phyloP scores from a whole-genome alignment of 2,797 vertebrate genomes.

The Lepus townsendii region DNA sequence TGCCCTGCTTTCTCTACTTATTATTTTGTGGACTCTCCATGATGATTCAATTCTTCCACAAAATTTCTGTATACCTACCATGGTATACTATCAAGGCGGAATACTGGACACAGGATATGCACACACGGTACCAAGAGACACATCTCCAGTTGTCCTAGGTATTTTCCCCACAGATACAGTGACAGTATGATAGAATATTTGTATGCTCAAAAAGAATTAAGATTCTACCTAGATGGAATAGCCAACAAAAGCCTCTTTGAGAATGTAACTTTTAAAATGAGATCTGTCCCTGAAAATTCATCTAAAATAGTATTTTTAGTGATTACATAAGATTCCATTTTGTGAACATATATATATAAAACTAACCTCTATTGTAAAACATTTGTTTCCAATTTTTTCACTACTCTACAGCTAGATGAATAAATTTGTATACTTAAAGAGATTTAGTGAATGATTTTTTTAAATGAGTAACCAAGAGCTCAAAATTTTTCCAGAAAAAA shows the following conservation, averaged over 20 bases:
- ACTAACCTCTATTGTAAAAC: neutral
- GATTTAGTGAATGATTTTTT: conserved; percentile 34
- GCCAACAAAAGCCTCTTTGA: conserved; percentile 48
- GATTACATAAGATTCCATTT: conserved; percentile 15
- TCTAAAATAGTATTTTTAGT: conserved; percentile 5
- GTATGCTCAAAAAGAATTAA: conserved; percentile 25
- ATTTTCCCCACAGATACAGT: neutral
- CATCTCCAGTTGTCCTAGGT: neutral
- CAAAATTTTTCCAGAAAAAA: conserved; percentile 66
- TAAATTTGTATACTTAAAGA: conserved; percentile 61
- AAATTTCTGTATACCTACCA: neutral
- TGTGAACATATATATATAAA: neutral
- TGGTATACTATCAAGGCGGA: neutral
- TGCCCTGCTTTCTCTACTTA: neutral
- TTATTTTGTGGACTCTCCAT: conserved; percentile 24
- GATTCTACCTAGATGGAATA: neutral
- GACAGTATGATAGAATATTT: neutral
- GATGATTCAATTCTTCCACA: neutral
- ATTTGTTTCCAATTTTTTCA: conserved; percentile 4
- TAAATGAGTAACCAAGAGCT: conserved; percentile 59
- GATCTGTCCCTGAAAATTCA: conserved; percentile 25
- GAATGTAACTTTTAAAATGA: conserved; percentile 34
- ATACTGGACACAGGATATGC: neutral
- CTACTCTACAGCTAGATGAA: conserved; percentile 37
- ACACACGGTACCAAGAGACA: neutral